Conservation (phyloP, 1,140 invertebrate species). For the Neodiprion fabricii region DNA sequence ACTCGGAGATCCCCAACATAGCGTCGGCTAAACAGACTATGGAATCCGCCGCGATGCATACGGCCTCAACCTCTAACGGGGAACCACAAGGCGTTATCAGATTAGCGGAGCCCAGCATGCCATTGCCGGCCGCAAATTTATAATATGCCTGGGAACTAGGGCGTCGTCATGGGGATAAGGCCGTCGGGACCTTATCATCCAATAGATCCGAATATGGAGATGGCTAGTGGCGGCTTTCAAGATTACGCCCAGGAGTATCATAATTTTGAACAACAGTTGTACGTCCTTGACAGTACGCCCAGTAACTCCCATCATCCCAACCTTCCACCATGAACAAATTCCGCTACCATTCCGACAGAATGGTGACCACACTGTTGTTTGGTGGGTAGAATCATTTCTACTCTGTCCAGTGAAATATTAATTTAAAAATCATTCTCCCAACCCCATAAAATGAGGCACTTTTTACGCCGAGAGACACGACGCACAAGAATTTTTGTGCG, state of each 20-base stretch:
- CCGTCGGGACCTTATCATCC: slow-evolving; percentile 68
- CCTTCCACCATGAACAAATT: slow-evolving; percentile 53
- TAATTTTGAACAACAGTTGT: slow-evolving; percentile 93
- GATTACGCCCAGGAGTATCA: slow-evolving; percentile 94
- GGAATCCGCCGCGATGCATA: slow-evolving; percentile 62
- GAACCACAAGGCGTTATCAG: neutral
- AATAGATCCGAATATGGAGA: slow-evolving; percentile 81
- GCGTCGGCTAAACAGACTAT: slow-evolving; percentile 52
- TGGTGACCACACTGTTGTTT: neutral
- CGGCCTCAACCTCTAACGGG: neutral
- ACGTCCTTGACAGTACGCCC: slow-evolving; percentile 85
- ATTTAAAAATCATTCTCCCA: no score
- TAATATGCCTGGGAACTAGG: slow-evolving; percentile 60
- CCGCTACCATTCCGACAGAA: slow-evolving; percentile 35
- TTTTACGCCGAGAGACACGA: no score
- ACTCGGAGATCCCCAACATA: slow-evolving; percentile 53
- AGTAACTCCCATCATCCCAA: slow-evolving; percentile 54
- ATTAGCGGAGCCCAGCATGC: neutral
- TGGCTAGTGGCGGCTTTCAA: slow-evolving; percentile 75
- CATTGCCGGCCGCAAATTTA: slow-evolving; percentile 56
- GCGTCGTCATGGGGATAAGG: slow-evolving; percentile 62
- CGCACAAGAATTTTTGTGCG: no score
- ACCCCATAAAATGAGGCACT: no score
- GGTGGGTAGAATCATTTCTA: no score
- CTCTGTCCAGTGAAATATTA: no score